Conservation (phyloP, 1,140 invertebrate genomes). For the Aethina tumida region DNA sequence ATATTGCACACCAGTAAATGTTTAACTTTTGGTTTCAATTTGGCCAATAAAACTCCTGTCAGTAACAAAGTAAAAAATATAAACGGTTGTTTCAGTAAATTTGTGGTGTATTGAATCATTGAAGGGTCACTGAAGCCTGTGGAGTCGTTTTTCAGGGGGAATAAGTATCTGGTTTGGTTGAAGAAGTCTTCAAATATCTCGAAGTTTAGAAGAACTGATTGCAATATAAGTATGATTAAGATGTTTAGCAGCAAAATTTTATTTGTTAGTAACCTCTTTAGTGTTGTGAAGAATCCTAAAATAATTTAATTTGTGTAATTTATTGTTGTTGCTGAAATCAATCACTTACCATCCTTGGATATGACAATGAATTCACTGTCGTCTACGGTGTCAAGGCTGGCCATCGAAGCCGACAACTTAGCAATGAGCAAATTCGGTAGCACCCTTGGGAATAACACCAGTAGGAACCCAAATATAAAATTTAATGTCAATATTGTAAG, state of each 20-base stretch:
- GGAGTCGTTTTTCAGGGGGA: conserved; percentile 16
- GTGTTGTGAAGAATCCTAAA: conserved; percentile 42
- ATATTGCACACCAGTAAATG: conserved; percentile 49
- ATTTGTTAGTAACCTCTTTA: conserved; percentile 47
- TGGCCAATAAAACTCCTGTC: conserved; percentile 51
- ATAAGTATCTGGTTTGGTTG: conserved; percentile 44
- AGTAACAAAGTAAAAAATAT: conserved; percentile 48
- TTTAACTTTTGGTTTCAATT: conserved; percentile 43
- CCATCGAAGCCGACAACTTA: conserved; percentile 42
- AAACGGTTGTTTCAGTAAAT: conserved; percentile 50
- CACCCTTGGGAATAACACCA: conserved; percentile 48
- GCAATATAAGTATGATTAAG: conserved; percentile 43
- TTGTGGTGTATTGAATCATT: conserved; percentile 39
- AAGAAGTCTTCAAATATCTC: conserved; percentile 44
- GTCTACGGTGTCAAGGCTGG: conserved; percentile 13
- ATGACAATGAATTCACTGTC: conserved; percentile 4
- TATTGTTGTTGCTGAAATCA: conserved; percentile 3
- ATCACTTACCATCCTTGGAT: conserved; percentile 16
- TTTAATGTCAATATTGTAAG: conserved; percentile 44
- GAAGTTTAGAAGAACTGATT: conserved; percentile 47
- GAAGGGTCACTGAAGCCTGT: conserved; percentile 47
- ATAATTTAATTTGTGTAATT: conserved; percentile 8
- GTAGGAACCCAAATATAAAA: conserved; percentile 41
- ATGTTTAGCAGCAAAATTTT: conserved; percentile 49
- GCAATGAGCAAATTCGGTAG: conserved; percentile 45